Conservation (phyloP, 2,888 invertebrate genomes). For the Amiota communis region DNA sequence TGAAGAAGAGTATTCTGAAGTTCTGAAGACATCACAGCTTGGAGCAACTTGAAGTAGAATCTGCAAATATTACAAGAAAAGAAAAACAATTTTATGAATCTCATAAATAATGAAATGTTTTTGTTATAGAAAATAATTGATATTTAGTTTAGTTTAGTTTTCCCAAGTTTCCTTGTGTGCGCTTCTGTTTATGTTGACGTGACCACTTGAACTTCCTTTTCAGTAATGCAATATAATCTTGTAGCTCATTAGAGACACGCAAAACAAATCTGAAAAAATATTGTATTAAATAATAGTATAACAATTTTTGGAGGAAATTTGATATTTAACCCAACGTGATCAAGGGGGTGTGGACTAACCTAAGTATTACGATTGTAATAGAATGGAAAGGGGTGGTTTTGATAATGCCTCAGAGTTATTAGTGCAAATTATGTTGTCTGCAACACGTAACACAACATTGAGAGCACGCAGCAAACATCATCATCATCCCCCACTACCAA, state of each 20-base stretch:
- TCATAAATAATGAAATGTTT: no score
- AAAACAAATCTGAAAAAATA: background rate
- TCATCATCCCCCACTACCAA: background rate
- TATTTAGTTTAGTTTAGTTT: no score
- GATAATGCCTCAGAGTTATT: constrained; percentile 11
- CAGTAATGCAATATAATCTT: background rate
- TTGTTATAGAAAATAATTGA: no score
- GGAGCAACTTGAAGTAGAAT: no score
- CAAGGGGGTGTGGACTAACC: constrained; percentile 1
- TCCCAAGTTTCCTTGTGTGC: no score
- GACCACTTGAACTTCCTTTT: constrained; percentile 1
- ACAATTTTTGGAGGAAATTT: constrained; percentile 1
- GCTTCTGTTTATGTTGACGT: background rate
- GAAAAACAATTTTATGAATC: no score
- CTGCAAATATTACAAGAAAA: no score
- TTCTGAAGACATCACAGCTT: no score
- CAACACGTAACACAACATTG: background rate
- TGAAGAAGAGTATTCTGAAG: no score
- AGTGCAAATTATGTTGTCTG: constrained; percentile 30
- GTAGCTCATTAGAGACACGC: constrained; percentile 12
- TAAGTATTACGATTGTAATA: background rate
- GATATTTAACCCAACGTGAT: constrained; percentile 9
- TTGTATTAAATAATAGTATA: no score
- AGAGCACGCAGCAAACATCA: constrained; percentile 1
- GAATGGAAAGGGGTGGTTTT: constrained; percentile 5